Evolutionary conservation across 2,113 vertebrate genomes (phyloP).

Genomic region (Puffinus mauretanicus): DNA sequence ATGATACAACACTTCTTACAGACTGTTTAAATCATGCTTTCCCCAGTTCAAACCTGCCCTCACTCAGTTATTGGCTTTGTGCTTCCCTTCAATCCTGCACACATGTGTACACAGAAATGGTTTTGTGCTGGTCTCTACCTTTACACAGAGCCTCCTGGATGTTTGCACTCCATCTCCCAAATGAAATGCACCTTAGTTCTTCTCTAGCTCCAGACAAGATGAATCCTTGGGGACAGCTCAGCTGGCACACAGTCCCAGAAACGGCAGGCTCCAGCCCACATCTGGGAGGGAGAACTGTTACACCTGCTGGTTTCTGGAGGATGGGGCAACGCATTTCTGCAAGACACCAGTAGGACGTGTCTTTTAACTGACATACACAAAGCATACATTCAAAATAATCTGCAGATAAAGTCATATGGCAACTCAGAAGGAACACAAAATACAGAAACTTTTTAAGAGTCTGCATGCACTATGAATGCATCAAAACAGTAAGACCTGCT

Average conservation of each 20-base stretch:
- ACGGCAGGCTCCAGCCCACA: slow-evolving; percentile 80
- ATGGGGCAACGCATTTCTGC: slow-evolving; percentile 85
- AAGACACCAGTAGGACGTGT: background rate
- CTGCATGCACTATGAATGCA: background rate
- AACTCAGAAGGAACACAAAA: background rate
- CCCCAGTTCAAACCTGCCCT: background rate
- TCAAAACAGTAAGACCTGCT: background rate
- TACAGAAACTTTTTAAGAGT: background rate
- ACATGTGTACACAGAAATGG: background rate
- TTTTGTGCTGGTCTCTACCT: slow-evolving; percentile 76
- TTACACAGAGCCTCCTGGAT: slow-evolving; percentile 82
- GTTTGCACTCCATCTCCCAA: slow-evolving; percentile 87
- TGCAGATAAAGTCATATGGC: background rate
- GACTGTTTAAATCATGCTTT: background rate
- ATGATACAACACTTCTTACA: background rate
- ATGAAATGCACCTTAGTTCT: slow-evolving; percentile 81
- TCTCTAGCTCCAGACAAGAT: slow-evolving; percentile 79
- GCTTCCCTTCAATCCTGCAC: background rate
- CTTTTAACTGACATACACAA: background rate
- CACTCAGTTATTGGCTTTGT: background rate
- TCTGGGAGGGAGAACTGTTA: slow-evolving; percentile 78
- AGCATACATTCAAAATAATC: background rate
- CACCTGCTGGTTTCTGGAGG: slow-evolving; percentile 75
- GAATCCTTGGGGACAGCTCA: slow-evolving; percentile 87
- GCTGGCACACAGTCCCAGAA: slow-evolving; percentile 78